Conservation (phyloP, 1,140 invertebrate species). For the Cardiocondyla obscurior region DNA sequence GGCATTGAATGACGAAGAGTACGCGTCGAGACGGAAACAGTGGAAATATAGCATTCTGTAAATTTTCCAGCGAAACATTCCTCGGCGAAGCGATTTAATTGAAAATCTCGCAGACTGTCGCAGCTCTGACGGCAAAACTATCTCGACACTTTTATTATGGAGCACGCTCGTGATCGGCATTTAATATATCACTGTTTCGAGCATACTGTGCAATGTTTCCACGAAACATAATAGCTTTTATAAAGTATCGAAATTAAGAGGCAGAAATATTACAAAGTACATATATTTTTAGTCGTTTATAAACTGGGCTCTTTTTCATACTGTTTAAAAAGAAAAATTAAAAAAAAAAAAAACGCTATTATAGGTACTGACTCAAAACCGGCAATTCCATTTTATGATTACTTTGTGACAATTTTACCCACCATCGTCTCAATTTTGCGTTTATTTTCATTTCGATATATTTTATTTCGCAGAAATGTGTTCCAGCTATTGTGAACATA, state of each 20-base stretch:
- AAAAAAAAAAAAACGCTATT: no score
- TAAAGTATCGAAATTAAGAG: neutral
- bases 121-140: conserved; percentile 17
- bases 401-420: neutral
- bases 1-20: neutral
- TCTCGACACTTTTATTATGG: neutral
- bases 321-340: neutral
- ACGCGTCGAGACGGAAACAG: conserved; percentile 6
- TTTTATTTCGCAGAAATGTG: neutral
- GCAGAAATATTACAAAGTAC: neutral
- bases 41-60: conserved; percentile 1
- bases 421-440: no score
- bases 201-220: neutral
- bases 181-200: conserved; percentile 7
- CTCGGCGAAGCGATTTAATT: conserved; percentile 50
- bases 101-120: conserved; percentile 39
- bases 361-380: no score
- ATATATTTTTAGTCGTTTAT: neutral
- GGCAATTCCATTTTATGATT: neutral
- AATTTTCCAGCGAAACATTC: neutral
- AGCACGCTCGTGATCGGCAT: neutral
- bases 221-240: neutral
- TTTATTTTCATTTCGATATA: neutral
- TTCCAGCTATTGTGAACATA: neutral
- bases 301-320: neutral